A percentile compares a stretch with the other conserved stretches of the same genome.
phyloP scores from a whole-genome alignment of 2,797 vertebrate species.

The Pseudochaenichthys georgianus region DNA sequence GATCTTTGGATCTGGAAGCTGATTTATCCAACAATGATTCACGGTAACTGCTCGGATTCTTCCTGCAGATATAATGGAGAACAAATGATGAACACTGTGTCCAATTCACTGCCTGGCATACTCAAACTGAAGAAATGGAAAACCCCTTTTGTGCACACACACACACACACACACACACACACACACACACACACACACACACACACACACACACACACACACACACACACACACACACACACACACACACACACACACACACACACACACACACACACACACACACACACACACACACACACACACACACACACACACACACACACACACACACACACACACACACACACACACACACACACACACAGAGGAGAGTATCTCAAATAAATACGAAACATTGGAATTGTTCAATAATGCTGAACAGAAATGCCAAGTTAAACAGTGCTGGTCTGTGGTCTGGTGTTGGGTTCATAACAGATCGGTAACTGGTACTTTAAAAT shows the following conservation, averaged over 20 bases:
- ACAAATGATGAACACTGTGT: conserved; percentile 20
- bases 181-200: not conserved
- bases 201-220: too few relatives aligned
- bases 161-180: too few relatives aligned
- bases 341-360: not conserved
- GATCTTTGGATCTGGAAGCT: conserved; percentile 19
- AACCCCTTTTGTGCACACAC: conserved; percentile 3
- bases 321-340: too few relatives aligned
- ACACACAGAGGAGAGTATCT: not conserved
- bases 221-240: too few relatives aligned
- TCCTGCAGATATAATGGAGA: conserved; percentile 1
- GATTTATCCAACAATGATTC: conserved; percentile 22
- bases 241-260: too few relatives aligned
- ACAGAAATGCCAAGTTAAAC: conserved; percentile 8
- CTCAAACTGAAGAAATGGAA: not conserved
- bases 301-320: too few relatives aligned
- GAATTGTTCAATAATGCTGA: not conserved
- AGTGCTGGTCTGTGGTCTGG: not conserved
- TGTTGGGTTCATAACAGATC: not conserved
- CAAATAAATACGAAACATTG: not conserved
- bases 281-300: too few relatives aligned
- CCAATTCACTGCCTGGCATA: not conserved
- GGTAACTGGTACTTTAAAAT: conserved; percentile 15
- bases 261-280: too few relatives aligned
- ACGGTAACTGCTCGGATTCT: not conserved